These are phyloP conservation scores for Brachionus rubens DNA, from an alignment of 1,140 invertebrate genomes.

Conservation along the genomic window DNA sequence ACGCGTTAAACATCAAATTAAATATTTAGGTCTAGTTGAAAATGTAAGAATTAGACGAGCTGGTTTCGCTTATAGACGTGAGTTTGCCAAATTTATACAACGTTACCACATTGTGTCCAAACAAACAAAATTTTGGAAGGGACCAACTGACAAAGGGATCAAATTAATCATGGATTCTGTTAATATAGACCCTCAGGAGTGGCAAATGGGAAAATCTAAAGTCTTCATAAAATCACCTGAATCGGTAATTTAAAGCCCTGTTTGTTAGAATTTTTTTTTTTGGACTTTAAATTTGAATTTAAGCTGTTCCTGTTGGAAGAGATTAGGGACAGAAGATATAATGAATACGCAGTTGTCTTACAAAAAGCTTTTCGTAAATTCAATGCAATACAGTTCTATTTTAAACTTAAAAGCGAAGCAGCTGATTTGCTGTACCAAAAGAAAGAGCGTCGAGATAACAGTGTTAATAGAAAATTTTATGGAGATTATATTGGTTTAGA, in stretches of 20 bases:
- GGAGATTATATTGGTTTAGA: conserved; percentile 70
- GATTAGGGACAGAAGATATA: conserved; percentile 70
- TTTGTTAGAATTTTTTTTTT: background rate
- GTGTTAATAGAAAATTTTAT: conserved; percentile 71
- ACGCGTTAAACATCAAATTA: conserved; percentile 75
- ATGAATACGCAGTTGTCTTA: conserved; percentile 69
- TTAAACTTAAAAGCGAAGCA: conserved; percentile 66
- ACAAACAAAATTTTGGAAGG: conserved; percentile 10
- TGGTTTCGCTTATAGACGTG: conserved; percentile 75
- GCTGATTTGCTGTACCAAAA: conserved; percentile 67
- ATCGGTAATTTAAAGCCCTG: conserved; percentile 68
- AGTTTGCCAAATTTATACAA: conserved; percentile 68
- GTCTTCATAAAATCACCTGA: conserved; percentile 75
- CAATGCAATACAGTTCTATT: conserved; percentile 67
- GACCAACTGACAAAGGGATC: conserved; percentile 52
- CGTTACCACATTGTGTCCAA: conserved; percentile 49
- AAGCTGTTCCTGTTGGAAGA: conserved; percentile 74
- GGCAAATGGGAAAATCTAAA: conserved; percentile 71
- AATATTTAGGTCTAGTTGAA: conserved; percentile 99
- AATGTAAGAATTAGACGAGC: conserved; percentile 92
- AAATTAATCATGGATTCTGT: conserved; percentile 66
- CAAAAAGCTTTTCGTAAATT: conserved; percentile 72
- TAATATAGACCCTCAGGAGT: conserved; percentile 69
- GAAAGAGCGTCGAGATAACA: conserved; percentile 68
- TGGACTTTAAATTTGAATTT: background rate